These are phyloP conservation scores for Uropetala carovei DNA, from an alignment of 2,888 invertebrate genomes.

Conservation along the genomic window DNA sequence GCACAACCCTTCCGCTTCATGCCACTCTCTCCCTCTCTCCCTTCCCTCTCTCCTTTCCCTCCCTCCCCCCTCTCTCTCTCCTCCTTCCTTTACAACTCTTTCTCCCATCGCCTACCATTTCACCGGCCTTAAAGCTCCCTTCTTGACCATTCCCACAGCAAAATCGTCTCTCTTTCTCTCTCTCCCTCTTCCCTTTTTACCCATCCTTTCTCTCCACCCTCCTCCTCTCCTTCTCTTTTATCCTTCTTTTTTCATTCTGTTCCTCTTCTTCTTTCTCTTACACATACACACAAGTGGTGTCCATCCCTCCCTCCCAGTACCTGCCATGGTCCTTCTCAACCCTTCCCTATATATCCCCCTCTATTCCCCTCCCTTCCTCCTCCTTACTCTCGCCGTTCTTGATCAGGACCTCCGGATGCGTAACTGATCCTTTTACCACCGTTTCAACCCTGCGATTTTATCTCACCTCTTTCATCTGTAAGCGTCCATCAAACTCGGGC, in stretches of 20 bases:
- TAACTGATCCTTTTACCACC: constrained; percentile 62
- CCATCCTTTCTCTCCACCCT: background rate
- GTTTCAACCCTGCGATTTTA: constrained; percentile 20
- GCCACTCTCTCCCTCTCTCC: background rate
- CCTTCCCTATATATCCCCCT: background rate
- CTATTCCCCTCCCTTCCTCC: background rate
- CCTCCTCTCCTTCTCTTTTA: background rate
- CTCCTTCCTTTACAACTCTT: background rate
- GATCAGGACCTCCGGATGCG: constrained; percentile 50
- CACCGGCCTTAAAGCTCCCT: background rate
- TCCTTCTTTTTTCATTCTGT: background rate
- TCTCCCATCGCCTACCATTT: constrained; percentile 4
- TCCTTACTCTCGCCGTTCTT: background rate
- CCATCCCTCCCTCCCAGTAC: background rate
- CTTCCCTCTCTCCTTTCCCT: background rate
- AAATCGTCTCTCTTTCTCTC: background rate
- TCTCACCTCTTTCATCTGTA: constrained; percentile 39
- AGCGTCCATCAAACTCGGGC: constrained; percentile 21
- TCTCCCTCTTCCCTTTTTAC: background rate
- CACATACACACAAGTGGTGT: too few relatives aligned
- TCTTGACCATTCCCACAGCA: background rate
- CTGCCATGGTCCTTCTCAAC: background rate
- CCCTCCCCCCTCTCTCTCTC: background rate
- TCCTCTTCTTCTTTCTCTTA: background rate
- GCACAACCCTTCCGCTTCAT: background rate